phyloP scores from a whole-genome alignment of 2,888 invertebrate species.

The Polydrusus cervinus region DNA sequence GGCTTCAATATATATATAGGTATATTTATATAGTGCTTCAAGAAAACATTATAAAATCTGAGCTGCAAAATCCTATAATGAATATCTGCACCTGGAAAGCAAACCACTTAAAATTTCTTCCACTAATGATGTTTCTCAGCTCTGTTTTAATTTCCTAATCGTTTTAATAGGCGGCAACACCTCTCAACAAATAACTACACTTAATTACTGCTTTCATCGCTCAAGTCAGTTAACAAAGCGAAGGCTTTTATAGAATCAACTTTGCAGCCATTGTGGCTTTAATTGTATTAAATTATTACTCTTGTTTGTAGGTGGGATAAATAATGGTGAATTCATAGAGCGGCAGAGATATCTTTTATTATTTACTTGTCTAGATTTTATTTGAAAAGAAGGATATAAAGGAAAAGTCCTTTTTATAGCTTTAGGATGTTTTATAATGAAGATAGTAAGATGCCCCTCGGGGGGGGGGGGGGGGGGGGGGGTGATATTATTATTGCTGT shows the following conservation, averaged over 20 bases:
- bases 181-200: conserved; percentile 44
- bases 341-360: background rate
- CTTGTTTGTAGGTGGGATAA: conserved; percentile 11
- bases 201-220: conserved; percentile 43
- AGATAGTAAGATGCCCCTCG: too few species aligned
- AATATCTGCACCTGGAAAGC: too few species aligned
- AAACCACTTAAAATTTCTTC: background rate
- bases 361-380: too few species aligned
- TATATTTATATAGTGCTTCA: too few species aligned
- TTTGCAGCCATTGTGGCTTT: conserved; percentile 29
- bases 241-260: conserved; percentile 34
- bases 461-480: too few species aligned
- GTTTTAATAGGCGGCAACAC: conserved; percentile 45
- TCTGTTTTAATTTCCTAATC: conserved; percentile 34
- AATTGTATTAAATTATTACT: conserved; percentile 37
- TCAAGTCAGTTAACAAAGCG: conserved; percentile 40
- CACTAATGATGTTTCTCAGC: conserved; percentile 5
- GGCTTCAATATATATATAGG: too few species aligned
- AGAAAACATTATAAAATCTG: too few species aligned
- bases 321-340: background rate
- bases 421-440: too few species aligned
- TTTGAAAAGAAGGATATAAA: too few species aligned
- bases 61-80: too few species aligned
- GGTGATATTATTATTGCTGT: too few species aligned
- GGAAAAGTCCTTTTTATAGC: too few species aligned